Evolutionary conservation across 37 sponge, comb jelly and placozoan species (phyloP).

Genomic region (Dysidea cf. avara): DNA sequence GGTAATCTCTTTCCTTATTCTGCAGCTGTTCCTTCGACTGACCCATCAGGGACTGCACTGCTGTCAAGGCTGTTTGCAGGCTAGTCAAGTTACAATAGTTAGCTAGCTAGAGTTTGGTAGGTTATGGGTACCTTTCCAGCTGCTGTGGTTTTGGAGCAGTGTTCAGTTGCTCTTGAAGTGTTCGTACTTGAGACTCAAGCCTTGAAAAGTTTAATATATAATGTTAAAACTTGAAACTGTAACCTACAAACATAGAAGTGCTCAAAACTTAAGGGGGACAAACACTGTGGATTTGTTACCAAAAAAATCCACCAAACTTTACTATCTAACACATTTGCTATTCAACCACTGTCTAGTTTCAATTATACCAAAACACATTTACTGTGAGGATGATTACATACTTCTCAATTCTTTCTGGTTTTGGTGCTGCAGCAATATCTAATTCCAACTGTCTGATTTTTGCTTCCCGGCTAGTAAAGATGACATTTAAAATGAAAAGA

Average conservation of each 20-base stretch:
- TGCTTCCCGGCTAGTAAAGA: slow-evolving; percentile 44
- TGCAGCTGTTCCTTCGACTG: slow-evolving; percentile 34
- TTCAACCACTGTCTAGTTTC: not conserved
- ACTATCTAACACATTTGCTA: no score
- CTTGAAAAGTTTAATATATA: not conserved
- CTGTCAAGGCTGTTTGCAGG: slow-evolving; percentile 27
- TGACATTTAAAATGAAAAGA: not conserved
- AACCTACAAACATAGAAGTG: no score
- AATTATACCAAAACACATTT: not conserved
- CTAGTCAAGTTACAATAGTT: not conserved
- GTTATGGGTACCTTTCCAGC: slow-evolving; percentile 35
- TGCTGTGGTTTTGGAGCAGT: slow-evolving; percentile 57
- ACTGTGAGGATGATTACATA: not conserved
- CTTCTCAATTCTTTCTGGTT: slow-evolving; percentile 53
- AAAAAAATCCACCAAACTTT: no score
- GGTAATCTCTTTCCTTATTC: slow-evolving; percentile 16
- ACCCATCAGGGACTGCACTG: slow-evolving; percentile 33
- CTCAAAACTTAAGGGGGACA: no score
- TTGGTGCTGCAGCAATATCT: slow-evolving; percentile 65
- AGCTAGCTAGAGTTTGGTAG: not conserved
- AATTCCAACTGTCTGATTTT: slow-evolving; percentile 56
- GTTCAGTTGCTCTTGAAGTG: slow-evolving; percentile 26
- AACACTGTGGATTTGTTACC: no score
- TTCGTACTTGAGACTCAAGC: slow-evolving; percentile 43
- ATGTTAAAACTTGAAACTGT: no score